phyloP scores from a whole-genome alignment of 2,888 invertebrate genomes.

The Argyra leucocephala region DNA sequence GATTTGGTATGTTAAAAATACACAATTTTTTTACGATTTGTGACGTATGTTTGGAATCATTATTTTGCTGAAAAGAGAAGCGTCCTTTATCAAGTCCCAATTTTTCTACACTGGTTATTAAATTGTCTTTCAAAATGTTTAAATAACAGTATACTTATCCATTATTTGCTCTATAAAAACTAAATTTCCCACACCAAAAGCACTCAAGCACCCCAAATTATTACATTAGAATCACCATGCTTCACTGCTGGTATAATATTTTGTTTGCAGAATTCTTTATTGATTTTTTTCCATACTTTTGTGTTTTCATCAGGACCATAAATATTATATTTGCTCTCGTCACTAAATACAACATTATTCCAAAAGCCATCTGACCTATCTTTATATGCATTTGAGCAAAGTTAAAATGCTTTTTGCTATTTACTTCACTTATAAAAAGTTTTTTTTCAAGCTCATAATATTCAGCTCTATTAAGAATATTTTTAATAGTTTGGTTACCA shows the following conservation, averaged over 20 bases:
- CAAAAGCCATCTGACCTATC: background rate
- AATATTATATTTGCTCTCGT: constrained; percentile 9
- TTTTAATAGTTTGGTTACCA: background rate
- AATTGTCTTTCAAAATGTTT: constrained; percentile 18
- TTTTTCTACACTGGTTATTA: constrained; percentile 14
- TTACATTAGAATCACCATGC: constrained; percentile 18
- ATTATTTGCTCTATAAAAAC: constrained; percentile 16
- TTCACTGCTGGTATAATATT: constrained; percentile 18
- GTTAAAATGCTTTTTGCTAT: background rate
- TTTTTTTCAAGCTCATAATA: background rate
- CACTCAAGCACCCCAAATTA: constrained; percentile 19
- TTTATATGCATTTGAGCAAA: background rate
- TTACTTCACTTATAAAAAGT: background rate
- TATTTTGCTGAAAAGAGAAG: constrained; percentile 18
- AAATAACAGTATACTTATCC: constrained; percentile 13
- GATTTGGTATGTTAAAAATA: constrained; percentile 9
- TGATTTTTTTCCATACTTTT: constrained; percentile 16
- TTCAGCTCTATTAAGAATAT: background rate
- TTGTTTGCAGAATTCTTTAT: constrained; percentile 14
- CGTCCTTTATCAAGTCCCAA: background rate
- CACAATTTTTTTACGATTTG: constrained; percentile 13
- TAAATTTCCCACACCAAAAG: constrained; percentile 16
- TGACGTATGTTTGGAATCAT: constrained; percentile 19
- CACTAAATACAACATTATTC: background rate
- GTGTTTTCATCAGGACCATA: constrained; percentile 15